Evolutionary conservation across 1,140 invertebrate genomes (phyloP), one percentile per base, ranked within the genome.

Genomic region (Dendrolimus punctatus): DNA sequence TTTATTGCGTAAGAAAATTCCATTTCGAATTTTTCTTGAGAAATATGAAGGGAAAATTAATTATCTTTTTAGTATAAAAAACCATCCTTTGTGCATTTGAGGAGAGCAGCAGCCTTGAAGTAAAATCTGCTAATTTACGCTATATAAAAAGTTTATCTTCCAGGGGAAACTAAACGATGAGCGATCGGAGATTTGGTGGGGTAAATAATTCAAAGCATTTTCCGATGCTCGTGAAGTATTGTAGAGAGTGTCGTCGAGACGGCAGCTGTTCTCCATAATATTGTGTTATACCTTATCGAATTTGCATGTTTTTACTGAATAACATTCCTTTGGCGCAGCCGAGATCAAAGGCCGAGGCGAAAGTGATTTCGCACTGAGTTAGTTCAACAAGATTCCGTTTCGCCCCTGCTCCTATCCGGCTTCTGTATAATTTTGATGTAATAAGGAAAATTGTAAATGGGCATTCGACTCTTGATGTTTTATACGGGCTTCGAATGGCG

Each of bases 221-320:
- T 55, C 53, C 57, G 55, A 60, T 67, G 59, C 60, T 60, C 46
- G 55, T 59, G 43, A 49, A 63, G 67, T 66, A 68, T 73, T 67
- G 73, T 61, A 64, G 62, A 59, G 49, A 64, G 51, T 62, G 50
- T 57, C 56, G 64, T 49, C 66, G 66, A 68, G 64, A 53, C 72
- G 64, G 63, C 76, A 73, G 62, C 67, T 46, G 67, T 73, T 74
- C 67, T 68, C 66, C 64, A 67, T 81, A 86, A 86, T 83, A 86
- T 86, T 80, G 83, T 82, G 80, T 86, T 84, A 86, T 86, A 83
- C 76, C 76, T 86, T 83, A 86, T 86, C 83, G 80, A 82, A 86
- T 86, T 86, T 86, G 75, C 83, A 86, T 86, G 81, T 86, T 86
- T 86, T 86, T 86, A 83, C 83, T 80, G 80, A 86, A 86, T 83